Conservation (phyloP, 2,888 invertebrate genomes). For the Sepioteuthis lessoniana region DNA sequence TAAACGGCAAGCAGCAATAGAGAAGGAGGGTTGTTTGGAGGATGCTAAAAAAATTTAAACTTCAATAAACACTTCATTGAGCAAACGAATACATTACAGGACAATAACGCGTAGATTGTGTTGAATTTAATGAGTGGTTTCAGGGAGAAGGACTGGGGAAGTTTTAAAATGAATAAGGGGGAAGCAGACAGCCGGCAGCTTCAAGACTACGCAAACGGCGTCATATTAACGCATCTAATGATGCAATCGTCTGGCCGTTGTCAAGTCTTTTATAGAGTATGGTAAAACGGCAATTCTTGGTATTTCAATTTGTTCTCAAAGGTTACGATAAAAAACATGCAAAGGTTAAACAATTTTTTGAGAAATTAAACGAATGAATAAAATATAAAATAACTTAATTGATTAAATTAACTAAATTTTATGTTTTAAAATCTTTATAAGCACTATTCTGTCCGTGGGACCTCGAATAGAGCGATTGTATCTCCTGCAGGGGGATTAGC, state of each 20-base stretch:
- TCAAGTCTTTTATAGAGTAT: background rate
- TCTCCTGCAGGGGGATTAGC: no score
- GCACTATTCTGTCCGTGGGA: no score
- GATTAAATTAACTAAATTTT: background rate
- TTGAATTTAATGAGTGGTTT: slow-evolving; percentile 33
- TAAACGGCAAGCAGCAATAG: background rate
- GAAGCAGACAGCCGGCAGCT: background rate
- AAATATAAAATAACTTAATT: background rate
- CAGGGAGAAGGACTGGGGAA: background rate
- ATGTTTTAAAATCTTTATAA: background rate
- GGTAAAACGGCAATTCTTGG: background rate
- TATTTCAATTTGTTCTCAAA: no score
- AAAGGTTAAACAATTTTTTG: no score
- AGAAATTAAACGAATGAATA: background rate
- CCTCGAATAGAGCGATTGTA: no score
- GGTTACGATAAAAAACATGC: no score
- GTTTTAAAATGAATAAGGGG: background rate
- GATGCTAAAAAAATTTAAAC: background rate
- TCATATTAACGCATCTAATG: background rate
- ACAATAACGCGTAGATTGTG: slow-evolving; percentile 12
- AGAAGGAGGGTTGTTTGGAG: background rate
- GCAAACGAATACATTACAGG: slow-evolving; percentile 23
- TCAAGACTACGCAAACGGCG: background rate
- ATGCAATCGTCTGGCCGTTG: background rate
- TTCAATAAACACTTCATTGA: slow-evolving; percentile 23